Conservation (phyloP, 2,113 vertebrate species). For the Gallinago undulata region DNA sequence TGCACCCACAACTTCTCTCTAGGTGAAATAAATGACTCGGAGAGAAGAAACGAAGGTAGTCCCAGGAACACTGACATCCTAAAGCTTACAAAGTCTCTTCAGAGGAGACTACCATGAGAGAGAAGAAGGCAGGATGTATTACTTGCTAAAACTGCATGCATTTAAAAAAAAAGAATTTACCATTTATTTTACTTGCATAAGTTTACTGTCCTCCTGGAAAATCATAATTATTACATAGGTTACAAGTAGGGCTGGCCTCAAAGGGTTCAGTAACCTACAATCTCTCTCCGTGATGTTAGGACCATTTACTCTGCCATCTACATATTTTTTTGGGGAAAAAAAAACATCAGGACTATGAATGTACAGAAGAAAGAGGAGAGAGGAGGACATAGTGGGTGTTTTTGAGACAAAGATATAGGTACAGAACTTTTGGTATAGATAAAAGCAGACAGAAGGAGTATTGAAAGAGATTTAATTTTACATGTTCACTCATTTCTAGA, state of each 20-base stretch:
- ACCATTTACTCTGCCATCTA: not conserved
- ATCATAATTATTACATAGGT: not conserved
- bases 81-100: not conserved
- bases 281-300: not conserved
- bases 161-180: not conserved
- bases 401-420: not conserved
- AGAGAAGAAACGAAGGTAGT: not conserved
- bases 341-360: not conserved
- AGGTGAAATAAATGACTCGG: not conserved
- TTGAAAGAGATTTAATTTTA: not conserved
- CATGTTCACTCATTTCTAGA: not conserved
- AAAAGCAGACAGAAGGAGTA: not conserved
- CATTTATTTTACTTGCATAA: not conserved
- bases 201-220: not conserved
- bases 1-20: not conserved
- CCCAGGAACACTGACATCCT: not conserved
- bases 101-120: not conserved
- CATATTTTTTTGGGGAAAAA: fast-evolving
- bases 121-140: not conserved
- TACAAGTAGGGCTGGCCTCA: not conserved
- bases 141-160: not conserved
- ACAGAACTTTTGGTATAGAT: not conserved
- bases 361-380: not conserved
- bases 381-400: not conserved
- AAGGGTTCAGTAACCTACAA: not conserved